These are phyloP conservation scores for Porites lobata DNA, from an alignment of 92 coral and sea anemone species.

Conservation along the genomic window DNA sequence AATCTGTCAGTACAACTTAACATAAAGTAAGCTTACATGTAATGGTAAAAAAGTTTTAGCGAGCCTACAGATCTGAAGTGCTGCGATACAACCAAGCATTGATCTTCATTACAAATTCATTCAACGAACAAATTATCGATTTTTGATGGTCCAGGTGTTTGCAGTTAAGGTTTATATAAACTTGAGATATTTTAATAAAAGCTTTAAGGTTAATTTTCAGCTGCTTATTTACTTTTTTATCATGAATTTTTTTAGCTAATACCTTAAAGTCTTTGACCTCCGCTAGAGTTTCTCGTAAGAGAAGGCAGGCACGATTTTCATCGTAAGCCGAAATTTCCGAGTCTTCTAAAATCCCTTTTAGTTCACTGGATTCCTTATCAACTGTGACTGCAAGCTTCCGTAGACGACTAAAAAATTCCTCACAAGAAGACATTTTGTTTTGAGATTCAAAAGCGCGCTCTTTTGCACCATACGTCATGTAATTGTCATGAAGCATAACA, in stretches of 20 bases:
- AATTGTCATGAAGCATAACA: slow-evolving; percentile 4
- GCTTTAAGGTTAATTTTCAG: not conserved
- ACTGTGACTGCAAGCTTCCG: slow-evolving; percentile 78
- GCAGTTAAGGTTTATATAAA: too few relatives aligned
- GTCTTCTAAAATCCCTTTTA: slow-evolving; percentile 73
- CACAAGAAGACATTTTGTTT: slow-evolving; percentile 73
- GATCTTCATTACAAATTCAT: too few relatives aligned
- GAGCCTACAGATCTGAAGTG: too few relatives aligned
- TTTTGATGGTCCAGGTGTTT: not conserved
- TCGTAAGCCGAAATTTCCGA: slow-evolving; percentile 58
- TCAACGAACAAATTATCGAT: not conserved
- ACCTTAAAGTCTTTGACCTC: slow-evolving; percentile 52
- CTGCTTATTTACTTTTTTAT: not conserved
- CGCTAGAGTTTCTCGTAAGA: slow-evolving; percentile 76
- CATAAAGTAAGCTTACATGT: too few relatives aligned
- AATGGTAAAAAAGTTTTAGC: too few relatives aligned
- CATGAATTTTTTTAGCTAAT: too few relatives aligned
- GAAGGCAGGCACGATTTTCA: slow-evolving; percentile 87
- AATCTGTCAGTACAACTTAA: too few relatives aligned
- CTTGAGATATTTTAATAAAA: too few relatives aligned
- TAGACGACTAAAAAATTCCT: slow-evolving; percentile 77
- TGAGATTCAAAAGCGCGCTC: slow-evolving; percentile 65
- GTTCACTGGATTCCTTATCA: slow-evolving; percentile 77
- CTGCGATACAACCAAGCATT: too few relatives aligned
- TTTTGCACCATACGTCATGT: slow-evolving; percentile 22